Conservation (phyloP, 1,140 invertebrate genomes). For the Drosophila sp. region DNA sequence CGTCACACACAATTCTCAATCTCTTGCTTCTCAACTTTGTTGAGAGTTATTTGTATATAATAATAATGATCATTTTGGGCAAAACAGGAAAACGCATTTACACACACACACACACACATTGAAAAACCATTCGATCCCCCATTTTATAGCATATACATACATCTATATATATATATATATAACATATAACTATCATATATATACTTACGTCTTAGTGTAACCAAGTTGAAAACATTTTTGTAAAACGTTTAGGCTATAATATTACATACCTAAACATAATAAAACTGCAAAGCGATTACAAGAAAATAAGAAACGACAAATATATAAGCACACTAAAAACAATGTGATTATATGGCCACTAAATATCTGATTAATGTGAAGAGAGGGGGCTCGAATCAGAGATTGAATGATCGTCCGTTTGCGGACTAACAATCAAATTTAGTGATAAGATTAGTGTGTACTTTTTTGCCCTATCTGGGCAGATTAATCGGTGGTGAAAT, state of each 20-base stretch:
- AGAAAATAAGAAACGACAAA: conserved; percentile 16
- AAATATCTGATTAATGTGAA: conserved; percentile 3
- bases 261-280: conserved; percentile 21
- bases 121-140: conserved; percentile 2
- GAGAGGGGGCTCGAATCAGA: conserved; percentile 24
- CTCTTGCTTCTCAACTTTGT: not conserved
- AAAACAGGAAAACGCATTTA: conserved; percentile 10
- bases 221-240: conserved; percentile 16
- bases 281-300: conserved; percentile 38
- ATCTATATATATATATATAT: not conserved
- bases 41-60: conserved; percentile 11
- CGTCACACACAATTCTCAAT: conserved; percentile 4
- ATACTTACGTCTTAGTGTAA: not conserved
- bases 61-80: conserved; percentile 2
- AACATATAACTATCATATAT: not conserved
- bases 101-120: not conserved
- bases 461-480: not conserved
- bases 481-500: not conserved
- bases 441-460: not conserved
- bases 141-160: not conserved
- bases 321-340: conserved; percentile 20
- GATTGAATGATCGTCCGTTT: not conserved
- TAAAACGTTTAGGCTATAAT: conserved; percentile 15
- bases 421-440: not conserved
- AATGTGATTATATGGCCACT: conserved; percentile 27